Evolutionary conservation across 2,113 vertebrate genomes (phyloP).

Genomic region (Progne subis): DNA sequence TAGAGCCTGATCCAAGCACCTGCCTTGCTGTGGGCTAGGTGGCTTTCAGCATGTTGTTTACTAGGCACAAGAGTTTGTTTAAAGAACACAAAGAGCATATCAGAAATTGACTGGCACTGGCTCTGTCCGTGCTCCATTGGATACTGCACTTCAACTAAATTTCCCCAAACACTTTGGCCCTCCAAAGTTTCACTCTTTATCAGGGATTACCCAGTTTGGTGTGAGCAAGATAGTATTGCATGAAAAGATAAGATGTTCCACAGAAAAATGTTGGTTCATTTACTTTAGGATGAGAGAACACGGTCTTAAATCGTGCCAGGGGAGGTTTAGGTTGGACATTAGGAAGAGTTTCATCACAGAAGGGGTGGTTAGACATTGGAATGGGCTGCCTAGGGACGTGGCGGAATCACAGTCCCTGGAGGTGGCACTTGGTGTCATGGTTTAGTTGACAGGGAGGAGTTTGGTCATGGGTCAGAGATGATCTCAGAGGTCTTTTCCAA

Average conservation of each 20-base stretch:
- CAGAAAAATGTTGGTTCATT: not conserved
- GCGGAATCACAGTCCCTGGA: not conserved
- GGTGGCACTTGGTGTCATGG: not conserved
- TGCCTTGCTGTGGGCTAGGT: accelerated
- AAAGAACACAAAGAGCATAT: accelerated
- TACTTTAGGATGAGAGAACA: not conserved
- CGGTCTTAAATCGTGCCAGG: too few species aligned
- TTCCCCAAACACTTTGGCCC: not conserved
- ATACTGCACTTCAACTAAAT: accelerated
- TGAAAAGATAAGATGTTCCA: not conserved
- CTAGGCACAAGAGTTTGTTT: not conserved
- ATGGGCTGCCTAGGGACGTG: not conserved
- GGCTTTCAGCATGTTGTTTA: accelerated
- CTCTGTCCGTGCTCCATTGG: accelerated
- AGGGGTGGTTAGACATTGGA: not conserved
- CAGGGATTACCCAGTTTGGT: not conserved
- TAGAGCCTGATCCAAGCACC: accelerated
- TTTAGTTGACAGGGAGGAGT: not conserved
- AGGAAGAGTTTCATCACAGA: not conserved
- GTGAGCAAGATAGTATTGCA: accelerated
- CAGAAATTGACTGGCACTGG: not conserved
- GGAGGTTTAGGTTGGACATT: not conserved
- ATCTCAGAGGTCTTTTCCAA: not conserved
- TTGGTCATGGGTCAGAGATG: not conserved
- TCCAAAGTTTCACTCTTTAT: not conserved